These are phyloP conservation scores for Nomada goodeniana DNA, from an alignment of 2,888 invertebrate genomes.

Conservation along the genomic window DNA sequence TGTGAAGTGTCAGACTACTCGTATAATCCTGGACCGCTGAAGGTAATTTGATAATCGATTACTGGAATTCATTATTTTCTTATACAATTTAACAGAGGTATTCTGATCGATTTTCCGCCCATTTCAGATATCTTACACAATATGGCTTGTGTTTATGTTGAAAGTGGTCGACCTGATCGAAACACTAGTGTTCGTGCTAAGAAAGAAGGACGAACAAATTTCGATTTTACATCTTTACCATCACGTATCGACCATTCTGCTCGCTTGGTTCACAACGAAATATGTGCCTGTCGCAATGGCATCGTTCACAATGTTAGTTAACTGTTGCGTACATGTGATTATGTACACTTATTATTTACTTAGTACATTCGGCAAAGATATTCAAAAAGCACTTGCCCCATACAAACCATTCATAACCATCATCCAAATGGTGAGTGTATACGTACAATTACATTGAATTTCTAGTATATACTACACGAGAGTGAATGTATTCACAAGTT, in stretches of 20 bases:
- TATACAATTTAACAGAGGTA: not conserved
- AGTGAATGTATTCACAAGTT: no score
- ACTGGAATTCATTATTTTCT: no score
- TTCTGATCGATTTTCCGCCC: not conserved
- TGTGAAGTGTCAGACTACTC: conserved; percentile 85
- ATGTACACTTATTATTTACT: conserved; percentile 91
- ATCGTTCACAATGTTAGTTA: conserved; percentile 87
- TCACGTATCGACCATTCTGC: conserved; percentile 87
- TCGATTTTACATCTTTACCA: conserved; percentile 85
- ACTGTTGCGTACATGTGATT: conserved; percentile 88
- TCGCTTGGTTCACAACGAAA: conserved; percentile 87
- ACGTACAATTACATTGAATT: not conserved
- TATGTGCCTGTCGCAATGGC: conserved; percentile 88
- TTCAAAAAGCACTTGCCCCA: not conserved
- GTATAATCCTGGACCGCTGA: not conserved
- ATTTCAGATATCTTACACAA: conserved; percentile 10
- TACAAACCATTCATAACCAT: conserved; percentile 86
- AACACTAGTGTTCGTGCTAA: conserved; percentile 89
- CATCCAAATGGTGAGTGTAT: conserved; percentile 88
- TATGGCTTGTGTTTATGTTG: conserved; percentile 74
- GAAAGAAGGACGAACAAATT: conserved; percentile 89
- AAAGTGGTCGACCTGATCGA: conserved; percentile 89
- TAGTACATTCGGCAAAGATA: conserved; percentile 85
- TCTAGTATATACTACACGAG: not conserved
- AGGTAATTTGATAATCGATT: conserved; percentile 6